Conservation (phyloP, 2,797 vertebrate genomes). For the Mastacembelus armatus region DNA sequence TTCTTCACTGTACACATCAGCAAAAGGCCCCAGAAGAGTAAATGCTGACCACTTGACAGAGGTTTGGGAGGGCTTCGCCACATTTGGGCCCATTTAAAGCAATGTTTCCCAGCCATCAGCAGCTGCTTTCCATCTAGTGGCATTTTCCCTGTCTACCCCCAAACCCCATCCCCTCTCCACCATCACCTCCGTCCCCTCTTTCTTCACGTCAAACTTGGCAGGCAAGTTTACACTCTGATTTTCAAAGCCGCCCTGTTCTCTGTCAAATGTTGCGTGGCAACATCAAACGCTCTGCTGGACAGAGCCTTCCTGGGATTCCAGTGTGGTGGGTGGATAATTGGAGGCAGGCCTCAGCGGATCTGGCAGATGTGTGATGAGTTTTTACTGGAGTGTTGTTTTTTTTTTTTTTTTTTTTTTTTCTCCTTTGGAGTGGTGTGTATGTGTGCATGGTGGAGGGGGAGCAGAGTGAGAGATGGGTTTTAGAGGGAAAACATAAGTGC, state of each 20-base stretch:
- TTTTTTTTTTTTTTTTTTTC: constrained; percentile 21
- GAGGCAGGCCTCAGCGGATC: constrained; percentile 81
- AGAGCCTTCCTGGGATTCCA: constrained; percentile 82
- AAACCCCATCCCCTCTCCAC: not conserved
- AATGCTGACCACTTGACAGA: constrained; percentile 66
- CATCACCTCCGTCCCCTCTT: constrained; percentile 60
- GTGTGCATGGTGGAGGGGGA: constrained; percentile 18
- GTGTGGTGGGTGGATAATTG: constrained; percentile 83
- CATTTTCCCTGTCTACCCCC: constrained; percentile 70
- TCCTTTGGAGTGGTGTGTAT: constrained; percentile 45
- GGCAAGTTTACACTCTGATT: constrained; percentile 79
- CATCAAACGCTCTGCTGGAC: constrained; percentile 83
- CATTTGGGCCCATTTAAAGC: constrained; percentile 82
- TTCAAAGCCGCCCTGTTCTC: constrained; percentile 84
- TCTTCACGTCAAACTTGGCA: constrained; percentile 81
- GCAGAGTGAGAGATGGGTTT: constrained; percentile 56
- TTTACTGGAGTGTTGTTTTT: constrained; percentile 72
- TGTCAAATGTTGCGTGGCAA: constrained; percentile 85
- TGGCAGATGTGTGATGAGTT: constrained; percentile 84
- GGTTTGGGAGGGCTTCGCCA: constrained; percentile 55
- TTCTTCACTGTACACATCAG: constrained; percentile 49
- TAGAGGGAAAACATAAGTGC: constrained; percentile 78
- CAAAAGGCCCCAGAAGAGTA: constrained; percentile 51
- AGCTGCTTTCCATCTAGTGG: constrained; percentile 84
- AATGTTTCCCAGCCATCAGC: constrained; percentile 76